phyloP scores from a whole-genome alignment of 1,140 invertebrate species.

The Drosophila rufa region DNA sequence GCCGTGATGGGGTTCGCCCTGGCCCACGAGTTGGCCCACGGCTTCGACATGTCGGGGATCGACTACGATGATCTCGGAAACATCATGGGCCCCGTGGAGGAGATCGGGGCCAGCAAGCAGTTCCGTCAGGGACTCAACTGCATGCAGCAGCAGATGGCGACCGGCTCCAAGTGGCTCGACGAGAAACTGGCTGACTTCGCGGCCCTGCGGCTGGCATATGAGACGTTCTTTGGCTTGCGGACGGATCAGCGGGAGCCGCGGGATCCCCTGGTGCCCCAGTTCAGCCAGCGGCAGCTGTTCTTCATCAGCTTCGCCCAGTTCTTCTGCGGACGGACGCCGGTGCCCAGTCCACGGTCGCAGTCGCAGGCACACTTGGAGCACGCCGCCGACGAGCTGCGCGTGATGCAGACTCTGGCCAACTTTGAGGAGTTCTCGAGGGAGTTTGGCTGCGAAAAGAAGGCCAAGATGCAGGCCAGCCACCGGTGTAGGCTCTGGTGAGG shows the following conservation, averaged over 20 bases:
- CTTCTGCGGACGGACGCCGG: constrained; percentile 94
- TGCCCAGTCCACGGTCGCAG: constrained; percentile 91
- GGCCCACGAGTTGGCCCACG: constrained; percentile 75
- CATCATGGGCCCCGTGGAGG: constrained; percentile 78
- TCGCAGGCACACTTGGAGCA: constrained; percentile 90
- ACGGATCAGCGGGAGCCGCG: constrained; percentile 47
- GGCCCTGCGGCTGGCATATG: constrained; percentile 71
- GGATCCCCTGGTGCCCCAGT: constrained; percentile 86
- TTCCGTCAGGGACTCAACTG: constrained; percentile 67
- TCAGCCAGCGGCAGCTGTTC: constrained; percentile 91
- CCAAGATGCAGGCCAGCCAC: constrained; percentile 92
- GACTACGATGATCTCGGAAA: constrained; percentile 73
- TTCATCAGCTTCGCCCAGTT: constrained; percentile 94
- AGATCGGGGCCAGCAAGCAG: constrained; percentile 65
- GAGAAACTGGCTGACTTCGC: constrained; percentile 79
- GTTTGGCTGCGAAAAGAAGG: constrained; percentile 89
- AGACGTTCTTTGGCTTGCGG: constrained; percentile 59
- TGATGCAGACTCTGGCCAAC: constrained; percentile 94
- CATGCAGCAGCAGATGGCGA: constrained; percentile 76
- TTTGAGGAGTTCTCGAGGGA: constrained; percentile 92
- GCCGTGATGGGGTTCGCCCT: constrained; percentile 72
- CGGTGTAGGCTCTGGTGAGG: constrained; percentile 94
- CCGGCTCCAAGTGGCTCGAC: constrained; percentile 69
- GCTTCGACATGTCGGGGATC: constrained; percentile 75
- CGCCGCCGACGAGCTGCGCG: constrained; percentile 91